Conservation (phyloP, 2,797 vertebrate genomes). For the Enteromius unitaeniatus region DNA sequence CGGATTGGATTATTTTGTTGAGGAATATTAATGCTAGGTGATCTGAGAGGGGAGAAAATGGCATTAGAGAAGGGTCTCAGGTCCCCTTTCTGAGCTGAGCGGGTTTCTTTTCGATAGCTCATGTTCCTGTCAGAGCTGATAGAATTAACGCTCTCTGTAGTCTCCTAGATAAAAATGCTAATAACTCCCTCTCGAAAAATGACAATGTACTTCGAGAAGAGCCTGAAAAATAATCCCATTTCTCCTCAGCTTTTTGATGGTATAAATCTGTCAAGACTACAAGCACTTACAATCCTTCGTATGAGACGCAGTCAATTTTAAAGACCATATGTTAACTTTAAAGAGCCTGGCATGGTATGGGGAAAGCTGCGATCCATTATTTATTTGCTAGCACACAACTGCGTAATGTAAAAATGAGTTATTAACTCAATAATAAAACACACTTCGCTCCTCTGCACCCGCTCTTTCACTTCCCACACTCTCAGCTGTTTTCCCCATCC, state of each 20-base stretch:
- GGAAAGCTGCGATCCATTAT: conserved; percentile 64
- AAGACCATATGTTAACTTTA: conserved; percentile 61
- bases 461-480: conserved; percentile 67
- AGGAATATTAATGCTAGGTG: conserved; percentile 57
- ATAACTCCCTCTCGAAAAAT: conserved; percentile 59
- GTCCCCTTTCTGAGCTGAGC: conserved; percentile 47
- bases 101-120: conserved; percentile 51
- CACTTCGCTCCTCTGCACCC: conserved; percentile 62
- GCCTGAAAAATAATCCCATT: conserved; percentile 62
- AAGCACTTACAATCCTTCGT: conserved; percentile 40
- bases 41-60: conserved; percentile 59
- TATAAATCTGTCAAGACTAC: conserved; percentile 51
- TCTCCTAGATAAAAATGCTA: conserved; percentile 65
- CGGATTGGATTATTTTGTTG: conserved; percentile 53
- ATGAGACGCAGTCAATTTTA: conserved; percentile 60
- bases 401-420: conserved; percentile 71
- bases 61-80: conserved; percentile 58
- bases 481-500: conserved; percentile 64
- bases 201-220: conserved; percentile 49
- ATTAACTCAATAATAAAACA: conserved; percentile 73
- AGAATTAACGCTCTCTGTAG: conserved; percentile 55
- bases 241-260: conserved; percentile 48
- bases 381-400: conserved; percentile 61
- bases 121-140: conserved; percentile 56
- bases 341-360: conserved; percentile 59